phyloP scores from a whole-genome alignment of 2,113 vertebrate genomes.

The Oriolus oriolus region DNA sequence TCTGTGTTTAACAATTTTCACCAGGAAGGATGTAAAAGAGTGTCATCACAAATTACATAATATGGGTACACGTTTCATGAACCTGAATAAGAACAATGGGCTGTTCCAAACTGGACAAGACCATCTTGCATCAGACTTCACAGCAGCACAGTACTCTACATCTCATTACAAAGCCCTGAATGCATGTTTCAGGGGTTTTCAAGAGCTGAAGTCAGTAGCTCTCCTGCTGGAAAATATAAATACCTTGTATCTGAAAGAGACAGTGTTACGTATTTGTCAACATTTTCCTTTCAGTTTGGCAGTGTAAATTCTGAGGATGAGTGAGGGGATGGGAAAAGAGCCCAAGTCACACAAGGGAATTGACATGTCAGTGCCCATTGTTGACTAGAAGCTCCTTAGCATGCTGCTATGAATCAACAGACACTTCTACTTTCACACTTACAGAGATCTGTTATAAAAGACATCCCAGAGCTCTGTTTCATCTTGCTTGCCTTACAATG shows the following conservation, averaged over 20 bases:
- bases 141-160: background rate
- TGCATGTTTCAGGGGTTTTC: background rate
- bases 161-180: background rate
- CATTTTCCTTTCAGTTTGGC: constrained; percentile 15
- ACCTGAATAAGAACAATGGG: background rate
- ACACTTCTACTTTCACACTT: constrained; percentile 41
- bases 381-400: constrained; percentile 38
- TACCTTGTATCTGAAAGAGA: background rate
- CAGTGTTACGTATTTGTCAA: constrained; percentile 17
- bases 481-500: constrained; percentile 50
- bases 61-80: background rate
- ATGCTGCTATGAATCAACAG: constrained; percentile 35
- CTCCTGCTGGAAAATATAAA: constrained; percentile 3
- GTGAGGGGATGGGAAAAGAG: background rate
- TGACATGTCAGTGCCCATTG: constrained; percentile 46
- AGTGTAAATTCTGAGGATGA: constrained; percentile 11
- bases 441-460: constrained; percentile 43
- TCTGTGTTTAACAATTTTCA: background rate
- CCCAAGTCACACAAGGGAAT: background rate
- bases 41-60: background rate
- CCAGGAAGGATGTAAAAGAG: background rate
- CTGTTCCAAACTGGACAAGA: background rate
- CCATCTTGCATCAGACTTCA: background rate
- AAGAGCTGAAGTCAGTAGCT: background rate
- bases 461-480: constrained; percentile 49